These are phyloP conservation scores for Pollenia griseotomentosa DNA, from an alignment of 2,888 invertebrate species.

Conservation along the genomic window DNA sequence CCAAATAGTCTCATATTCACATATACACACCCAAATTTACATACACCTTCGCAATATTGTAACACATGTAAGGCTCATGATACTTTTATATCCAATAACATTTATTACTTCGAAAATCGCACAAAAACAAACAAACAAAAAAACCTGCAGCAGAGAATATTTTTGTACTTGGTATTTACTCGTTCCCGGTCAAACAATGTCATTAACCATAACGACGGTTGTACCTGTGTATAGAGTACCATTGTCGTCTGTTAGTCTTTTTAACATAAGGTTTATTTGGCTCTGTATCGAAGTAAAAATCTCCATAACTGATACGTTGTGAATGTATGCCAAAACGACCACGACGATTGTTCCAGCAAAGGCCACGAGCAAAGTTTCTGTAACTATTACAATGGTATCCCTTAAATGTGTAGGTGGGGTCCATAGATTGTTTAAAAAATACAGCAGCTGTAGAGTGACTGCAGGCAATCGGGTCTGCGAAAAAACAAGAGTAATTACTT, in stretches of 20 bases:
- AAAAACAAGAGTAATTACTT: constrained; percentile 9
- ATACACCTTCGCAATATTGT: neutral
- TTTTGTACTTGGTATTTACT: neutral
- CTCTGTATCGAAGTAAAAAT: constrained; percentile 80
- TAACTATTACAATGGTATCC: constrained; percentile 81
- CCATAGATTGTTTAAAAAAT: constrained; percentile 82
- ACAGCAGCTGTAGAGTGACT: constrained; percentile 82
- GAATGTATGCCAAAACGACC: constrained; percentile 83
- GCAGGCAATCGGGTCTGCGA: constrained; percentile 81
- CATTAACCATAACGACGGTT: constrained; percentile 31
- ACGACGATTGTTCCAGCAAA: constrained; percentile 77
- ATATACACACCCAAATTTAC: neutral
- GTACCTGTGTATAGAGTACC: neutral
- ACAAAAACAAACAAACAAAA: neutral
- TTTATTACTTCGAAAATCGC: constrained; percentile 57
- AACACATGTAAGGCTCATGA: neutral
- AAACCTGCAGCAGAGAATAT: neutral
- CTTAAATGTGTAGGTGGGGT: constrained; percentile 80
- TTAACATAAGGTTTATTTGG: constrained; percentile 78
- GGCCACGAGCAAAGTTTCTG: constrained; percentile 76
- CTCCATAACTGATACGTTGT: constrained; percentile 77
- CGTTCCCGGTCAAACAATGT: neutral
- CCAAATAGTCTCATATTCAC: neutral
- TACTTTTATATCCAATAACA: constrained; percentile 27
- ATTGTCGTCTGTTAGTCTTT: constrained; percentile 29